phyloP scores from a whole-genome alignment of 2,797 vertebrate species.

The Syncerus caffer region DNA sequence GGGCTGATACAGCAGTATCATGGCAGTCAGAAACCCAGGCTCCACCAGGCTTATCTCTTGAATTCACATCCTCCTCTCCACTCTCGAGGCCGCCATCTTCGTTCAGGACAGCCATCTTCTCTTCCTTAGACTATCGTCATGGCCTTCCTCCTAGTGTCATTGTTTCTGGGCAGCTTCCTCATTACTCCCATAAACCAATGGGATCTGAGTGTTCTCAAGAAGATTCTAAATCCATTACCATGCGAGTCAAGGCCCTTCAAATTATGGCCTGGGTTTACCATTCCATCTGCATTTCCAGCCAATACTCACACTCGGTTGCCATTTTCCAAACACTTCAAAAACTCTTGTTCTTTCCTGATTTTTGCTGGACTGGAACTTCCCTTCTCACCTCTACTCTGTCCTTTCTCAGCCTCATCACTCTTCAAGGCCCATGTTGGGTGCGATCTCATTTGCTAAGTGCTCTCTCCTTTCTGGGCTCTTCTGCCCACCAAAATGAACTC shows the following conservation, averaged over 20 bases:
- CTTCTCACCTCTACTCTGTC: not conserved
- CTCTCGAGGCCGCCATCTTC: not conserved
- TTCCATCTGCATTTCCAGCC: not conserved
- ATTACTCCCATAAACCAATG: not conserved
- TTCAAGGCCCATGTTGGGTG: not conserved
- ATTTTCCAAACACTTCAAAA: not conserved
- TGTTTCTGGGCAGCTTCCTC: not conserved
- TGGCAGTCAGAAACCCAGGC: not conserved
- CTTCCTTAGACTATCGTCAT: not conserved
- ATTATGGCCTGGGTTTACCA: not conserved
- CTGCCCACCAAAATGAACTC: not conserved
- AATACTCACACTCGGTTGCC: not conserved
- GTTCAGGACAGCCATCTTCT: not conserved
- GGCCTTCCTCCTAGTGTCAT: not conserved
- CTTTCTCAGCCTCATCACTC: not conserved
- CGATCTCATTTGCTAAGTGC: constrained; percentile 10
- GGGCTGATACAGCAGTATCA: not conserved
- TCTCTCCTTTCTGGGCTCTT: not conserved
- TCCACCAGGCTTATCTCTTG: not conserved
- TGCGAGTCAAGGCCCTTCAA: not conserved
- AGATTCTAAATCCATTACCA: not conserved
- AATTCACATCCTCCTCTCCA: not conserved
- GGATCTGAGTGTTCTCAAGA: not conserved
- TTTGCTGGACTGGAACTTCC: not conserved
- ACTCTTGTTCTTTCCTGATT: not conserved